Base-by-base conservation (phyloP, 1,140 invertebrate species). In the Lasioglossum albipes region DNA sequence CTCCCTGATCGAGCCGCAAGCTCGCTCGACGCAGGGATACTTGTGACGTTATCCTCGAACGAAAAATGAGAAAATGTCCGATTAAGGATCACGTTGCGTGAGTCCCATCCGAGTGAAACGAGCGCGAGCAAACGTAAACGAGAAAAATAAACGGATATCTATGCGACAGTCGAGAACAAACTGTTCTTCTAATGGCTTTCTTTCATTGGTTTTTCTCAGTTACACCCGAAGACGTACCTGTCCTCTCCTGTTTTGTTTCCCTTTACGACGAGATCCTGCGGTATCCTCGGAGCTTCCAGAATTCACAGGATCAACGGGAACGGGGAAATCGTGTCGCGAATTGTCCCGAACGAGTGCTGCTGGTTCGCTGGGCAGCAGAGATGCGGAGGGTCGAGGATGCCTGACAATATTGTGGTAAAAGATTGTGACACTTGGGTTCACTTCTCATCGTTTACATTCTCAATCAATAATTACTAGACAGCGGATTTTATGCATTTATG, bases 141-240 rank as follows among this genome's bases (percentile, higher is more conserved):
- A 85, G 36, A 87, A 59, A 36, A 66, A 79, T 86, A 86, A 77
- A 83, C 66, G 42, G 66, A 80, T 84, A 67, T 86, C 78, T 75
- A 61, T 84, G 66, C 54, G 73, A 86, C 82, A 79, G 75, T 81
- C 79, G 72, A 81, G 61, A 62, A 75, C 64, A 20, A 59, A 18
- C 7, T 6, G n/a, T 9, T 59, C 10, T 59, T 59, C n/a, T 64
- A 3, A 64, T 64, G 12, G 22, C 0, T 59, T 9, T 59, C 27
- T 61, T 13, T 61, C 16, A 6, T 59, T 61, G 7, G 0, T 81
- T 85, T 81, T 82, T 65, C 65, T 66, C 83, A 92, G 91, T 73
- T 88, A 54, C 84, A 89, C 13, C 85, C 91, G 70, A 89, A 90
- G 54, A 85, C 85, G 64, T 89, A 90, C 61, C 41, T 90, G n/a